Evolutionary conservation across 2,797 vertebrate genomes (phyloP).

Genomic region (Cuculus canorus): DNA sequence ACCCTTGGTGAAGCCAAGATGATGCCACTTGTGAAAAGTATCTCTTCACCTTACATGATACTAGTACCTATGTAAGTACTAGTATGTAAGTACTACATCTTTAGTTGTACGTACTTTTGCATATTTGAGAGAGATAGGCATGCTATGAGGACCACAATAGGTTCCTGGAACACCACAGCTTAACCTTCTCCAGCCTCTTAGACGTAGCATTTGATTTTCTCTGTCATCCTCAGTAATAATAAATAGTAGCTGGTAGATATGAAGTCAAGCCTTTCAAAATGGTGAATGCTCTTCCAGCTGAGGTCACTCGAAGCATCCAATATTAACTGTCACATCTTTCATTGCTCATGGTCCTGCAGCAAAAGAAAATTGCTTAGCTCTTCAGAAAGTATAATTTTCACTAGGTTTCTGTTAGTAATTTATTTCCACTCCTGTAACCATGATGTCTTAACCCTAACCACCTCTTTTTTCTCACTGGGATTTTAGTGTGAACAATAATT

Average conservation of each 20-base stretch:
- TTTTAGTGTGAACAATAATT: neutral
- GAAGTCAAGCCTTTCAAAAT: neutral
- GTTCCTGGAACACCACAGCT: too few species aligned
- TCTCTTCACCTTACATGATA: too few species aligned
- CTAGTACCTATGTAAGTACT: too few species aligned
- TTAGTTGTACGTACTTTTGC: too few species aligned
- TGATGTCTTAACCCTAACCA: neutral
- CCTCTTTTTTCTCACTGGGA: neutral
- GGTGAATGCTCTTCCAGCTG: neutral
- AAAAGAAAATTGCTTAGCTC: neutral
- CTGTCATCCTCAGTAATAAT: neutral
- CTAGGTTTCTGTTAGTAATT: neutral
- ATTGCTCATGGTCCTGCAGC: neutral
- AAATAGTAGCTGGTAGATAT: neutral
- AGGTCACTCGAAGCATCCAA: neutral
- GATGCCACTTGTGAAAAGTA: too few species aligned
- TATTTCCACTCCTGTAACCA: neutral
- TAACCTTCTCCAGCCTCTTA: neutral
- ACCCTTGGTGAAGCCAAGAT: too few species aligned
- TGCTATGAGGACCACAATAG: too few species aligned
- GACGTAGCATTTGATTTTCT: neutral
- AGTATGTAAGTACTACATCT: too few species aligned
- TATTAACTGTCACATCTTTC: neutral
- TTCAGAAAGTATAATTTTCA: neutral
- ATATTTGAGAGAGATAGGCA: too few species aligned